These are phyloP conservation scores for Yponomeuta cagnagella DNA, from an alignment of 2,888 invertebrate genomes.

Conservation along the genomic window DNA sequence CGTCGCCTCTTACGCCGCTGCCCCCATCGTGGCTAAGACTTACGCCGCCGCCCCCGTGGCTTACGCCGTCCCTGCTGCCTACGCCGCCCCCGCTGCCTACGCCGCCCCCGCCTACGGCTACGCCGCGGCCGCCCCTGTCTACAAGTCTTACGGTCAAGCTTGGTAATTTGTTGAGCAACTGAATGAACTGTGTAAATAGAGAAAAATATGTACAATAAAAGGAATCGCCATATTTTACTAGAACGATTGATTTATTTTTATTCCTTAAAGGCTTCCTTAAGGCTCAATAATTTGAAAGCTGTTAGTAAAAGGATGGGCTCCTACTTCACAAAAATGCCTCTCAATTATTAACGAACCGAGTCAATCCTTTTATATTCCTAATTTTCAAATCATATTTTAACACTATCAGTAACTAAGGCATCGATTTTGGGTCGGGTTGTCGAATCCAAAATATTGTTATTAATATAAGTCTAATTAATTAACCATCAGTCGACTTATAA, in stretches of 20 bases:
- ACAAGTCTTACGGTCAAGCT: slow-evolving; percentile 24
- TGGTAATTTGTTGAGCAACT: slow-evolving; percentile 12
- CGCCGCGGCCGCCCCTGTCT: slow-evolving; percentile 26
- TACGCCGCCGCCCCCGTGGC: slow-evolving; percentile 20
- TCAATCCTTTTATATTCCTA: background rate
- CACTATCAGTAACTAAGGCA: too few species aligned
- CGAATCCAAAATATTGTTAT: too few species aligned
- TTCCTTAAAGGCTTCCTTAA: background rate
- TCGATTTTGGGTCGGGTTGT: too few species aligned
- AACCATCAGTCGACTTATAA: too few species aligned
- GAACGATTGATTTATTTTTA: background rate
- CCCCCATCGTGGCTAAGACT: slow-evolving; percentile 46
- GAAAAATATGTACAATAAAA: slow-evolving; percentile 7
- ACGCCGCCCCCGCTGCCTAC: slow-evolving; percentile 24
- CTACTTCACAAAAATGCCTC: background rate
- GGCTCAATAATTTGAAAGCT: background rate
- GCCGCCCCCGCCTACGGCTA: slow-evolving; percentile 23
- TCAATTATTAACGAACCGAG: background rate
- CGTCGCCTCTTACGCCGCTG: slow-evolving; percentile 53
- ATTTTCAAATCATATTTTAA: too few species aligned
- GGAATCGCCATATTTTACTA: background rate
- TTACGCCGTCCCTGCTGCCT: slow-evolving; percentile 19
- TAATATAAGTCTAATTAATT: too few species aligned
- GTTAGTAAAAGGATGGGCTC: background rate
- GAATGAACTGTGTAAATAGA: slow-evolving; percentile 5